These are phyloP conservation scores for Sitta carolinensis DNA, from an alignment of 2,797 vertebrate genomes.

Conservation along the genomic window DNA sequence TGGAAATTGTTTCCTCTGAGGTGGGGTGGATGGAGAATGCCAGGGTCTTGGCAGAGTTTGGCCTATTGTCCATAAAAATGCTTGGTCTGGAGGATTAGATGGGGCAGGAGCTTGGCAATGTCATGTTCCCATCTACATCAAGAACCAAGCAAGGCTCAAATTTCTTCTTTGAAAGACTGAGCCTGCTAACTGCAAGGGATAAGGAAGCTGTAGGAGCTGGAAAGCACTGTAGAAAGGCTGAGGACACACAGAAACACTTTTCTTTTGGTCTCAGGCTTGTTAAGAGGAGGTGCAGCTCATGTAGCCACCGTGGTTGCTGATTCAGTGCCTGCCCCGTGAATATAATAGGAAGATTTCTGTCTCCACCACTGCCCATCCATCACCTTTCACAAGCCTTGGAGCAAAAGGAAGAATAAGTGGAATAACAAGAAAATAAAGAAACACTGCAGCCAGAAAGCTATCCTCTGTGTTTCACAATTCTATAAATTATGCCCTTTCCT, in stretches of 20 bases:
- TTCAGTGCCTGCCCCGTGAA: background rate
- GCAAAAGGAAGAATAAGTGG: conserved; percentile 32
- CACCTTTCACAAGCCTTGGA: conserved; percentile 19
- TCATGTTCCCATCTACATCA: background rate
- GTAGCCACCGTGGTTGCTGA: background rate
- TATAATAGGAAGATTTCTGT: conserved; percentile 27
- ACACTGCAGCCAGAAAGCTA: conserved; percentile 23
- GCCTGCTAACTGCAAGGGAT: background rate
- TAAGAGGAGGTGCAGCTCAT: background rate
- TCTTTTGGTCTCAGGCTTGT: background rate
- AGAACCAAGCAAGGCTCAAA: background rate
- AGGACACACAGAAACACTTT: background rate
- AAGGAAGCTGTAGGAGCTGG: background rate
- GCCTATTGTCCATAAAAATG: background rate
- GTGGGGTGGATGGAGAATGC: background rate
- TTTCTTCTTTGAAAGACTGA: background rate
- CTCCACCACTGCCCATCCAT: background rate
- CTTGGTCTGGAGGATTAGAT: background rate
- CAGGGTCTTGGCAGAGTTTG: background rate
- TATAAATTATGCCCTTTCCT: conserved; percentile 53
- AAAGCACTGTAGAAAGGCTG: background rate
- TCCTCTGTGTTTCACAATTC: conserved; percentile 34
- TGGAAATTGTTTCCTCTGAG: background rate
- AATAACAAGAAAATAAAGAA: conserved; percentile 62
- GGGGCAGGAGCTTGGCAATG: background rate